Percentiles rank a stretch among this genome's conserved stretches.
Conservation (phyloP, 2,797 vertebrate species). For the Leuciscus waleckii region DNA sequence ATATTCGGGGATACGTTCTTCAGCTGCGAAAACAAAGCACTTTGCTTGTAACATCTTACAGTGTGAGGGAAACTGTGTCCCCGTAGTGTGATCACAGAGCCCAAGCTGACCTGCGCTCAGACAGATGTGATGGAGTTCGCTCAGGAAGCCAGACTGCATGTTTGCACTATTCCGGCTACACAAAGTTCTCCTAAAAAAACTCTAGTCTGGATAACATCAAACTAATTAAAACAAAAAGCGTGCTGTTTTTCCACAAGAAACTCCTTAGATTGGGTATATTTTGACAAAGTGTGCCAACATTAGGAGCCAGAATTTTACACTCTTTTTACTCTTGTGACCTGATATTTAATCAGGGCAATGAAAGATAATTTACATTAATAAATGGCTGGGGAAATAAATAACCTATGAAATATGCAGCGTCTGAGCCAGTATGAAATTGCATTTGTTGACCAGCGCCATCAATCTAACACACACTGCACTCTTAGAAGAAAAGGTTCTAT, state of each 20-base stretch:
- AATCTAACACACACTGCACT: constrained; percentile 5
- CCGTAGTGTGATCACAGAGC: constrained; percentile 59
- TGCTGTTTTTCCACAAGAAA: constrained; percentile 23
- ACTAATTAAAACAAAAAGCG: constrained; percentile 38
- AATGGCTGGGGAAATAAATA: constrained; percentile 37
- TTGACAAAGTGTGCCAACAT: constrained; percentile 34
- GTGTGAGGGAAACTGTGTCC: constrained; percentile 67
- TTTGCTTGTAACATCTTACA: constrained; percentile 53
- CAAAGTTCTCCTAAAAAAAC: constrained; percentile 34
- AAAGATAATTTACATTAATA: constrained; percentile 49
- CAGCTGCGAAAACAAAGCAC: constrained; percentile 75
- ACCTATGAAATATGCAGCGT: not conserved
- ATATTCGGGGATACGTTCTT: constrained; percentile 67
- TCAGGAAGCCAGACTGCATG: constrained; percentile 42
- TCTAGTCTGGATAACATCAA: constrained; percentile 48
- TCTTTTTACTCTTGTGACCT: constrained; percentile 24
- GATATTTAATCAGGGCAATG: constrained; percentile 42
- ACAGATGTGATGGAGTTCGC: constrained; percentile 56
- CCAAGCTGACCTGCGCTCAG: constrained; percentile 57
- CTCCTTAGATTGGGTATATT: constrained; percentile 29
- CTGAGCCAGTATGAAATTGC: constrained; percentile 36
- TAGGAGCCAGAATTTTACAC: constrained; percentile 38
- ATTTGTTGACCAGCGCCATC: constrained; percentile 22
- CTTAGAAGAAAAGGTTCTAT: not conserved
- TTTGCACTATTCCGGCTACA: constrained; percentile 43